These are phyloP conservation scores for Sussaba pulchella DNA, from an alignment of 2,888 invertebrate genomes.

Conservation along the genomic window DNA sequence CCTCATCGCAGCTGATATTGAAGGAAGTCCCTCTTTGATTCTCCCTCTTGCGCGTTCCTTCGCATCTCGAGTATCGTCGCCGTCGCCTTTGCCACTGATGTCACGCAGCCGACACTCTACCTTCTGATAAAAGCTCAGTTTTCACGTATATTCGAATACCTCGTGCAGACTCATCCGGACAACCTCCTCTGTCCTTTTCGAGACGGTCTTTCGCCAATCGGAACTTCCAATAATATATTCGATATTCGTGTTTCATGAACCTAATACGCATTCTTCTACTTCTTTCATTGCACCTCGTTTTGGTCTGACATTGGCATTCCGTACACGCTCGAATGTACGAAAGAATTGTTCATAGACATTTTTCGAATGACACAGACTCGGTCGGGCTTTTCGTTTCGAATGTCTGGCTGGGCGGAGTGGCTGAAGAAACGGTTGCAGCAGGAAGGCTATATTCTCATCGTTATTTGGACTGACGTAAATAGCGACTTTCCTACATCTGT, in stretches of 20 bases:
- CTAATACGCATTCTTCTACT: constrained; percentile 43
- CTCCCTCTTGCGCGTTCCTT: constrained; percentile 63
- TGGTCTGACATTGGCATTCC: not conserved
- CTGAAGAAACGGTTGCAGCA: not conserved
- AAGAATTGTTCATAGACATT: not conserved
- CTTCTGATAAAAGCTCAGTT: constrained; percentile 40
- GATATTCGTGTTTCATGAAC: constrained; percentile 50
- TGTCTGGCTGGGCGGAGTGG: constrained; percentile 3
- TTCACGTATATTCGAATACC: constrained; percentile 46
- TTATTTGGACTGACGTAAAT: constrained; percentile 51
- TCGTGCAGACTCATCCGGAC: constrained; percentile 12
- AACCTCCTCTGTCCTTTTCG: constrained; percentile 40
- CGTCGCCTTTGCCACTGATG: not conserved
- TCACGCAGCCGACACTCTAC: constrained; percentile 27
- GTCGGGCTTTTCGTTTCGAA: constrained; percentile 9
- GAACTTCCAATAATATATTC: constrained; percentile 61
- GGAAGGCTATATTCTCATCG: constrained; percentile 33
- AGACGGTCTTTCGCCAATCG: constrained; percentile 17
- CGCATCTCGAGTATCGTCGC: constrained; percentile 61
- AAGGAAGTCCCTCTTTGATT: constrained; percentile 68
- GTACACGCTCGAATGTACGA: constrained; percentile 2
- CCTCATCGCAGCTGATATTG: constrained; percentile 60
- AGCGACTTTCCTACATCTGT: constrained; percentile 56
- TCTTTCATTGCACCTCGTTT: not conserved
- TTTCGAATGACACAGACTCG: not conserved